Conservation (phyloP, 2,797 vertebrate species). For the Acanthurus leucopareius region DNA sequence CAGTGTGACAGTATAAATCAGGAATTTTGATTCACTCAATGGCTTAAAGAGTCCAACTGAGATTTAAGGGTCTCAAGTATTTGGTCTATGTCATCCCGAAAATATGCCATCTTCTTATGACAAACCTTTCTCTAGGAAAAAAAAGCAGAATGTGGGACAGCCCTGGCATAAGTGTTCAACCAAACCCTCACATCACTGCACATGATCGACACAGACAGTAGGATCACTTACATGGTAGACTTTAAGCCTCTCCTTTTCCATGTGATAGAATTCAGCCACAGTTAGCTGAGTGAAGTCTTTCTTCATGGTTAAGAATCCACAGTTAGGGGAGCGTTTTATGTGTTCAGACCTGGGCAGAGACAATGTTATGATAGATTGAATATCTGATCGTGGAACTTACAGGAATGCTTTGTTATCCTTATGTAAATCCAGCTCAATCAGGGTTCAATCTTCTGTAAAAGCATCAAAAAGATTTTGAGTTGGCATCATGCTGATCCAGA, state of each 20-base stretch:
- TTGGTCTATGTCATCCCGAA: slow-evolving; percentile 77
- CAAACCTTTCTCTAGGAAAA: slow-evolving; percentile 77
- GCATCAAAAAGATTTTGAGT: no score
- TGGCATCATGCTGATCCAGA: not conserved
- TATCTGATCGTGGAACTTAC: not conserved
- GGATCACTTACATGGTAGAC: slow-evolving; percentile 83
- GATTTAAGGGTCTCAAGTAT: slow-evolving; percentile 65
- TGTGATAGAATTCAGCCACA: slow-evolving; percentile 82
- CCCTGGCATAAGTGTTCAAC: no score
- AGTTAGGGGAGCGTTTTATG: slow-evolving; percentile 79
- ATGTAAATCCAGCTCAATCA: not conserved
- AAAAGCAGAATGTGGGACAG: slow-evolving; percentile 10
- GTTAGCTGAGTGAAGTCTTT: slow-evolving; percentile 84
- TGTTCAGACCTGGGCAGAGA: slow-evolving; percentile 83
- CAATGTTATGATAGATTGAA: not conserved
- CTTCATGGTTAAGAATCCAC: slow-evolving; percentile 85
- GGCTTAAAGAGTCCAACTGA: slow-evolving; percentile 51
- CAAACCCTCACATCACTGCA: not conserved
- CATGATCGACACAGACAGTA: not conserved
- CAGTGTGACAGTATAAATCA: not conserved
- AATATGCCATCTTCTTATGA: slow-evolving; percentile 79
- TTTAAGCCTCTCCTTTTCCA: slow-evolving; percentile 86
- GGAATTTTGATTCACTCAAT: not conserved
- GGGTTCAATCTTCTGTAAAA: not conserved
- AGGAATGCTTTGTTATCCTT: not conserved